phyloP scores from a whole-genome alignment of 2,113 vertebrate species.

The Tretioscincus oriximinensis region DNA sequence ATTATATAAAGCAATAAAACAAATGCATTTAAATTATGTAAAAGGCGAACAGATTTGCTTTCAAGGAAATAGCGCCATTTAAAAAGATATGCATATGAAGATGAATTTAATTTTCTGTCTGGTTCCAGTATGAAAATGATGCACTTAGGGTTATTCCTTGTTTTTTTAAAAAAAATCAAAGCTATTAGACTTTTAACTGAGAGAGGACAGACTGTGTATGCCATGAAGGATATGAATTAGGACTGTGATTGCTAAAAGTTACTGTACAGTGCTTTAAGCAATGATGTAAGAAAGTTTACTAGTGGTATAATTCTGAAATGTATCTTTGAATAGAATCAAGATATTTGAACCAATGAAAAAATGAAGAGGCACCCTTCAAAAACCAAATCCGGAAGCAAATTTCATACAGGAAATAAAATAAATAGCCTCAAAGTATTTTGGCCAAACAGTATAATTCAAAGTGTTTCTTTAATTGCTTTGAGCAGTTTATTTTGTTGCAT shows the following conservation, averaged over 20 bases:
- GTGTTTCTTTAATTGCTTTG: too few species aligned
- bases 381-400: too few species aligned
- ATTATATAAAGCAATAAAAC: conserved; percentile 33
- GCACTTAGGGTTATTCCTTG: neutral
- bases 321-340: too few species aligned
- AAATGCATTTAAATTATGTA: neutral
- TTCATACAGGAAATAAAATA: too few species aligned
- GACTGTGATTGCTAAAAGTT: neutral
- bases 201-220: neutral
- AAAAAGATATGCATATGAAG: neutral
- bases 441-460: too few species aligned
- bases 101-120: conserved; percentile 6
- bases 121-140: conserved; percentile 4
- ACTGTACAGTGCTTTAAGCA: too few species aligned
- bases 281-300: too few species aligned
- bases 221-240: neutral
- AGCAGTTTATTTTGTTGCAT: too few species aligned
- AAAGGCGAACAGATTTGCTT: neutral
- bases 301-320: too few species aligned
- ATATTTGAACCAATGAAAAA: too few species aligned
- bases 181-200: neutral
- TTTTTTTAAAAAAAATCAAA: neutral
- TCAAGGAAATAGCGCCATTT: neutral
- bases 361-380: too few species aligned
- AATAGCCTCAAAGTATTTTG: too few species aligned